Conservation (phyloP, 2,888 invertebrate species). For the Agriotes lineatus region DNA sequence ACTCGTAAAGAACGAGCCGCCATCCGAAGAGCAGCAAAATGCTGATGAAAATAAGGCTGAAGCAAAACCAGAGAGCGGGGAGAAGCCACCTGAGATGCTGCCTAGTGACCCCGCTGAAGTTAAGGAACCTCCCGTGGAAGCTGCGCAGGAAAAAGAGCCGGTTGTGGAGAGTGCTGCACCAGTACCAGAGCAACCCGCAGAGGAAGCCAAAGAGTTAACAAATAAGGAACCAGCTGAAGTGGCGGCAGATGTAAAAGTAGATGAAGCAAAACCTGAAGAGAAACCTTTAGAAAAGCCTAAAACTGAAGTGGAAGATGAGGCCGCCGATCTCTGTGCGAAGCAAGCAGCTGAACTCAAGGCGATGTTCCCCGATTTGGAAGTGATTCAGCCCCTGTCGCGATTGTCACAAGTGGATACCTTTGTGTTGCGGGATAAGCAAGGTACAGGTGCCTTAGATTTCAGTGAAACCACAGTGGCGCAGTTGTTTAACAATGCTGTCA, state of each 20-base stretch:
- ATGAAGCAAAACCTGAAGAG: slow-evolving; percentile 38
- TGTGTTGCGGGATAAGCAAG: slow-evolving; percentile 68
- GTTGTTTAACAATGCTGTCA: slow-evolving; percentile 67
- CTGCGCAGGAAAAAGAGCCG: not conserved
- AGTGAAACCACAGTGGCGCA: slow-evolving; percentile 75
- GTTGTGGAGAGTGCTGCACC: slow-evolving; percentile 6
- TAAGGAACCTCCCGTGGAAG: slow-evolving; percentile 38
- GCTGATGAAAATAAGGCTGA: slow-evolving; percentile 46
- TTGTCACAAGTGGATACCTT: slow-evolving; percentile 75
- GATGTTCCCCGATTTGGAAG: slow-evolving; percentile 80
- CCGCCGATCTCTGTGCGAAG: slow-evolving; percentile 66
- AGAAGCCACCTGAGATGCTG: slow-evolving; percentile 44
- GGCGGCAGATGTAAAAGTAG: slow-evolving; percentile 40
- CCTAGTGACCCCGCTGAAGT: slow-evolving; percentile 46
- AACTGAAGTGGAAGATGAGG: slow-evolving; percentile 56
- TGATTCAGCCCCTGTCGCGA: slow-evolving; percentile 76
- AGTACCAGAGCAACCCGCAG: slow-evolving; percentile 34
- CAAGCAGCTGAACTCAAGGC: slow-evolving; percentile 78
- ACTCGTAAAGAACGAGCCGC: slow-evolving; percentile 40
- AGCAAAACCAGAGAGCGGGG: slow-evolving; percentile 45
- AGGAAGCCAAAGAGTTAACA: slow-evolving; percentile 43
- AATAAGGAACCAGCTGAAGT: slow-evolving; percentile 46
- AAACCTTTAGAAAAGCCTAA: slow-evolving; percentile 33
- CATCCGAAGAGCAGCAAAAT: slow-evolving; percentile 49
- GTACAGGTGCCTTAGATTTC: slow-evolving; percentile 66